Evolutionary conservation across 2,113 vertebrate species (phyloP), one percentile per base, ranked within the genome.

Genomic region (Rhabdomys dilectus): DNA sequence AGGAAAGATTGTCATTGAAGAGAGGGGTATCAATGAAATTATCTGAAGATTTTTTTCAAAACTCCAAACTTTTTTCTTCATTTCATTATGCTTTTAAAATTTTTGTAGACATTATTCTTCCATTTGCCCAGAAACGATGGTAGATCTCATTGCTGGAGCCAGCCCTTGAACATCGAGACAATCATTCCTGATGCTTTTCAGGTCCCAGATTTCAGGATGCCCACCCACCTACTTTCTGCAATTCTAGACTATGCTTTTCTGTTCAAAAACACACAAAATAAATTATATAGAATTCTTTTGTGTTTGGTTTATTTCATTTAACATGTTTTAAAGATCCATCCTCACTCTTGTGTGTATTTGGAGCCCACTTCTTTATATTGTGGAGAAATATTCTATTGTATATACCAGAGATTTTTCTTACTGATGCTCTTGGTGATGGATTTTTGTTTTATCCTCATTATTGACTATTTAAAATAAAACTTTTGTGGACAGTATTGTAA

Each of bases 271-370:
- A 70, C 42, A 13, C 53, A 34, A 86, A 88, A 81, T 39, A 91
- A 94, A 75, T 90, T 26, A 62, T 42, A 48, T 4, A 81, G 42
- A 64, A 85, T 6, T 91, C 42, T 11, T 51, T n/a, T 2, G 9
- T 56, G 39, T 73, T 53, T 88, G 36, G 12, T 24, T 94, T 89
- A 39, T 94, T 88, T 93, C 78, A 91, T 86, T 81, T 39, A 73
- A 4, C 7, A 56, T 39, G 26, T n/a, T 87, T 72, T 73, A 58
- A 36, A 76, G 8, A 95, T 89, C 45, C 13, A 51, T 78, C n/a
- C 48, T 87, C 4, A 89, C 76, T 87, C 51, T 89, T n/a, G 0
- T 42, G n/a, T 88, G 26, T 26, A 76, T 68, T 91, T 6, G 5
- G 77, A 51, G 26, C 26, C 60, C 17, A 42, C 3, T 94, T 19